phyloP scores from a whole-genome alignment of 2,113 vertebrate genomes.

The Bostrychus sinensis region DNA sequence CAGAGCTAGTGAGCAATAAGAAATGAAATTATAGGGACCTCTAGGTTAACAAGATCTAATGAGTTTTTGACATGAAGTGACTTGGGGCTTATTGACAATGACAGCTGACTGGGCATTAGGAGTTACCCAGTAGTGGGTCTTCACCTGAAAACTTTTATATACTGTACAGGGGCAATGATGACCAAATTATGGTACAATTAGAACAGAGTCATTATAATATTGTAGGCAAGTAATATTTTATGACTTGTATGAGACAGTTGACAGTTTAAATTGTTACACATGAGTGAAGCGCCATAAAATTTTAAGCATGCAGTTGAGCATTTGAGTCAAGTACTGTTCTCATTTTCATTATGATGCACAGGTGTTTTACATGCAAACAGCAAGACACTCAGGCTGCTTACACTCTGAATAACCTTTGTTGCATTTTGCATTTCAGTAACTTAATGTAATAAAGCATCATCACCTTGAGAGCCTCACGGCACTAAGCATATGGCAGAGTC shows the following conservation, averaged over 20 bases:
- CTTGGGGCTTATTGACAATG: constrained; percentile 19
- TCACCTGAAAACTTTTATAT: constrained; percentile 12
- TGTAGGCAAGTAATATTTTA: background rate
- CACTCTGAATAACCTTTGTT: background rate
- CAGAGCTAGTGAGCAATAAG: constrained; percentile 39
- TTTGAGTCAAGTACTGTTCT: background rate
- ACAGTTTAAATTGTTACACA: background rate
- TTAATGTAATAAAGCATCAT: constrained; percentile 19
- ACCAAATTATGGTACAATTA: background rate
- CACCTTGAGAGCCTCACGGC: background rate
- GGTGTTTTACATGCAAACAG: background rate
- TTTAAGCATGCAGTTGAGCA: background rate
- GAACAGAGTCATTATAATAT: background rate
- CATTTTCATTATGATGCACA: constrained; percentile 7
- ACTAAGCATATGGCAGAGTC: constrained; percentile 24
- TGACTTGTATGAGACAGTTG: no score
- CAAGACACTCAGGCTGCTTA: constrained; percentile 14
- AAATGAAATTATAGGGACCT: constrained; percentile 42
- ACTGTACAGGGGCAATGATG: background rate
- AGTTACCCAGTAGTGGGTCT: constrained; percentile 25
- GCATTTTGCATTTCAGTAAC: background rate
- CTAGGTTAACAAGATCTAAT: constrained; percentile 46
- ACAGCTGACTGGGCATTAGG: constrained; percentile 33
- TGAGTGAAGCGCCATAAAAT: constrained; percentile 2
- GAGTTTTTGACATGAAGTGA: constrained; percentile 48